Base-by-base conservation (phyloP, 2,888 invertebrate species). In the Drosophila putrida region DNA sequence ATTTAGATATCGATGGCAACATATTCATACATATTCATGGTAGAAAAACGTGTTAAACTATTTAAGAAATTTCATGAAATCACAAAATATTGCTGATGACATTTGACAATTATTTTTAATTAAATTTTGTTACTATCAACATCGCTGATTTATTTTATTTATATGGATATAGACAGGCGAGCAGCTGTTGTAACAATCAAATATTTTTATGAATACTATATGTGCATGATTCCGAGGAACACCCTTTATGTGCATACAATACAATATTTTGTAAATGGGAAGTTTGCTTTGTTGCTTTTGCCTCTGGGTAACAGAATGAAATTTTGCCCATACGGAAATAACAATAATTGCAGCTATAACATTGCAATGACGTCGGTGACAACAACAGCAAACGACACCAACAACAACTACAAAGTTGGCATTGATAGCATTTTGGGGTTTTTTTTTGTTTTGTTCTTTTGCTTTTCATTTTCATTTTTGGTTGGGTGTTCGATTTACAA, bases 281-380 rank as follows among this genome's bases (percentile, higher is more conserved):
- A 63, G 57, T 67, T 61, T 38, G 75, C 39, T 49, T 55, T 59
- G 66, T 71, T 75, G 75, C 69, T 39, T 49, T 60, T 73, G 51
- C 36, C 58, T 4, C 46, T 57, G 46, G 44, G 62, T 73, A 62
- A 58, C 76, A 76, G 70, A 79, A 83, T 87, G 69, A 81, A 71
- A 72, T 72, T 72, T 75, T 71, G 53, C 59, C 75, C 87, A 80
- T 79, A 72, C 76, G 76, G 82, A 88, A 88, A 87, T 77, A 80
- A 79, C 74, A 69, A 77, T 80, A 84, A 84, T 87, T 87, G 82
- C 69, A 69, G 82, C 72, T 71, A 80, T 84, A 87, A 75, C 75
- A 82, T 71, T 71, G 75, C 71, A 75, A 62, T 72, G 85, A 78
- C 66, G 57, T 69, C 61, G 80, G 27, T 73, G 80, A 79, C 78